Conservation (phyloP, 2,888 invertebrate genomes). For the Mythimna lalbum region DNA sequence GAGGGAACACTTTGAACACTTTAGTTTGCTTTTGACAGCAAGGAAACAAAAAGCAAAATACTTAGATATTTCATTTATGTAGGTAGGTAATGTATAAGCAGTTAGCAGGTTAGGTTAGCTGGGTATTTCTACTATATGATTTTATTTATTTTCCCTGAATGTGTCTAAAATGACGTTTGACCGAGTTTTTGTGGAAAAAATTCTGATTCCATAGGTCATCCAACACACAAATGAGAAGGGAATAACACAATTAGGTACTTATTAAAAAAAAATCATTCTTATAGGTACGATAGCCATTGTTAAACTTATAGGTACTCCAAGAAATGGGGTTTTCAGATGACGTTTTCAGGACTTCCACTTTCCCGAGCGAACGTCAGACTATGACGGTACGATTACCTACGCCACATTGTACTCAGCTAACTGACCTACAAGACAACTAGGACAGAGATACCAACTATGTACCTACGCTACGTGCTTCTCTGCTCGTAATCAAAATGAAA, state of each 20-base stretch:
- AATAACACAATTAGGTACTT: background rate
- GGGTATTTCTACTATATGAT: background rate
- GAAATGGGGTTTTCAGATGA: conserved; percentile 23
- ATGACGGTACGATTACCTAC: conserved; percentile 14
- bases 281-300: background rate
- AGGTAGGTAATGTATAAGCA: background rate
- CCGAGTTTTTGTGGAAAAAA: background rate
- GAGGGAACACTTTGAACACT: too few relatives aligned
- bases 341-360: conserved; percentile 10
- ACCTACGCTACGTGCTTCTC: too few relatives aligned
- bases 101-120: too few relatives aligned
- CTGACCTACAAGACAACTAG: background rate
- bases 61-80: too few relatives aligned
- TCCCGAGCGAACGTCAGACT: conserved; percentile 13
- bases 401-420: background rate
- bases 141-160: background rate
- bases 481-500: too few relatives aligned
- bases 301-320: background rate
- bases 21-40: too few relatives aligned
- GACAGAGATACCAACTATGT: background rate
- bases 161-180: background rate
- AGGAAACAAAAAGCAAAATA: too few relatives aligned
- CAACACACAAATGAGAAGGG: background rate
- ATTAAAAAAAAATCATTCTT: too few relatives aligned
- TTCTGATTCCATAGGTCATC: background rate